Conservation (phyloP, 2,113 vertebrate species). For the Protomyctophum bolini region DNA sequence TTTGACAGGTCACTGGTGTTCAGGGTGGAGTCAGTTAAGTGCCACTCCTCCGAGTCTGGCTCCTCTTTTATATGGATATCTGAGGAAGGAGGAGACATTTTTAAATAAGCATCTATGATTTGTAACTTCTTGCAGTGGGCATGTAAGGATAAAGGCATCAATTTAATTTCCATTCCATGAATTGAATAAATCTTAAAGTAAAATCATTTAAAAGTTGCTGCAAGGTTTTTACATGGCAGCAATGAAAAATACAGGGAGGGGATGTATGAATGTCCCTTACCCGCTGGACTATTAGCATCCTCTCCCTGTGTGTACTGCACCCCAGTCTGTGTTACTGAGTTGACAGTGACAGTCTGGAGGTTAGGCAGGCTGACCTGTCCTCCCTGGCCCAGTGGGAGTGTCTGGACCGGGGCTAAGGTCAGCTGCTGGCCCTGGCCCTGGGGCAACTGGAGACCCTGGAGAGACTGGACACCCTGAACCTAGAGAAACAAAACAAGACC, state of each 20-base stretch:
- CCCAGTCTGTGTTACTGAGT: slow-evolving; percentile 90
- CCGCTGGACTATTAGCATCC: slow-evolving; percentile 84
- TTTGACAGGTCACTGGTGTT: slow-evolving; percentile 96
- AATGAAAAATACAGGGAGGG: neutral
- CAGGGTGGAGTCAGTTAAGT: slow-evolving; percentile 92
- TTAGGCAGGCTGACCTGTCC: slow-evolving; percentile 93
- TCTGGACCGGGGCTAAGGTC: slow-evolving; percentile 95
- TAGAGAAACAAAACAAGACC: slow-evolving; percentile 10
- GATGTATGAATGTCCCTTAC: slow-evolving; percentile 64
- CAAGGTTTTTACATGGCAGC: neutral
- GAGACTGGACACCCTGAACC: slow-evolving; percentile 98
- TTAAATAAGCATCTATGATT: too few species aligned
- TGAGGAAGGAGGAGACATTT: slow-evolving; percentile 52
- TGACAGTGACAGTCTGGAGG: slow-evolving; percentile 98
- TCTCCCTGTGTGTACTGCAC: slow-evolving; percentile 83
- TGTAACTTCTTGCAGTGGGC: neutral
- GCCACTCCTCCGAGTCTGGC: slow-evolving; percentile 97
- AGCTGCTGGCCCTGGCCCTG: slow-evolving; percentile 87
- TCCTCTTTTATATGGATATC: slow-evolving; percentile 98
- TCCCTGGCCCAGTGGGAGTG: slow-evolving; percentile 92
- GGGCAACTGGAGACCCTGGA: slow-evolving; percentile 97
- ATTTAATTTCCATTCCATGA: too few species aligned
- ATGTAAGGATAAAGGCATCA: too few species aligned
- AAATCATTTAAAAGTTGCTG: too few species aligned
- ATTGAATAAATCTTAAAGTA: too few species aligned